A percentile compares a stretch with the other conserved stretches of the same genome.
Evolutionary conservation across 2,888 invertebrate genomes (phyloP).

Genomic region (Clivina fossor): DNA sequence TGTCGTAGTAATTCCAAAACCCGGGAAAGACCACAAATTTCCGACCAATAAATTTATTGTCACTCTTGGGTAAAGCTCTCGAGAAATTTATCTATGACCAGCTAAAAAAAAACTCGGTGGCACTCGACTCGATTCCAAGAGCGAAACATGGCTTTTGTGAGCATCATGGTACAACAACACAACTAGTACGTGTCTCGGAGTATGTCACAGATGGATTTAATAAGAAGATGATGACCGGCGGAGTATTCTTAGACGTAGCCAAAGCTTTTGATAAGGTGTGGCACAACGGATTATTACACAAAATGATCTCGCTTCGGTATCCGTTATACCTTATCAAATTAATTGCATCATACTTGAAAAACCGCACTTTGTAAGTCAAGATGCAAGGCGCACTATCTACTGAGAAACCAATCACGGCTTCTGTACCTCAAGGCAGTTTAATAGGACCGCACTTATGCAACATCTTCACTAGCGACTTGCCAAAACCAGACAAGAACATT

Average conservation of each 20-base stretch:
- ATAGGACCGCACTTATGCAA: slow-evolving; percentile 39
- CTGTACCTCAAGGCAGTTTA: slow-evolving; percentile 43
- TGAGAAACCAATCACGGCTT: slow-evolving; percentile 37
- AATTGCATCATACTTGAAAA: slow-evolving; percentile 38
- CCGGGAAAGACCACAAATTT: slow-evolving; percentile 6
- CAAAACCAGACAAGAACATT: slow-evolving; percentile 28
- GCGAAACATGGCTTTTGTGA: slow-evolving; percentile 43
- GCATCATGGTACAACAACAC: slow-evolving; percentile 41
- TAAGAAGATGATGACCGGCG: slow-evolving; percentile 39
- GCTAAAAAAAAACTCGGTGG: slow-evolving; percentile 27
- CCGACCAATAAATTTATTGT: slow-evolving; percentile 42
- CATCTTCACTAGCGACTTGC: slow-evolving; percentile 41
- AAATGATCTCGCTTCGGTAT: slow-evolving; percentile 36
- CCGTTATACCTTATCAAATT: slow-evolving; percentile 37
- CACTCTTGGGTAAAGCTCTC: slow-evolving; percentile 38
- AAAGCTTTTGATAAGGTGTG: slow-evolving; percentile 45
- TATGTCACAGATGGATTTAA: slow-evolving; percentile 39
- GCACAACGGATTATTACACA: slow-evolving; percentile 41
- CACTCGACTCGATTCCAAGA: slow-evolving; percentile 31
- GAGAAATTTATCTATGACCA: slow-evolving; percentile 36
- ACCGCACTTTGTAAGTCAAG: slow-evolving; percentile 38
- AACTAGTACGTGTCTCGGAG: slow-evolving; percentile 41
- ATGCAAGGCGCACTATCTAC: slow-evolving; percentile 31
- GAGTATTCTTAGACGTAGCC: slow-evolving; percentile 43
- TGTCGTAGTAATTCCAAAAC: slow-evolving; percentile 27